A percentile compares a stretch with the other conserved stretches of the same genome.
Evolutionary conservation across 2,113 vertebrate genomes (phyloP).

Genomic region (Cebus imitator): DNA sequence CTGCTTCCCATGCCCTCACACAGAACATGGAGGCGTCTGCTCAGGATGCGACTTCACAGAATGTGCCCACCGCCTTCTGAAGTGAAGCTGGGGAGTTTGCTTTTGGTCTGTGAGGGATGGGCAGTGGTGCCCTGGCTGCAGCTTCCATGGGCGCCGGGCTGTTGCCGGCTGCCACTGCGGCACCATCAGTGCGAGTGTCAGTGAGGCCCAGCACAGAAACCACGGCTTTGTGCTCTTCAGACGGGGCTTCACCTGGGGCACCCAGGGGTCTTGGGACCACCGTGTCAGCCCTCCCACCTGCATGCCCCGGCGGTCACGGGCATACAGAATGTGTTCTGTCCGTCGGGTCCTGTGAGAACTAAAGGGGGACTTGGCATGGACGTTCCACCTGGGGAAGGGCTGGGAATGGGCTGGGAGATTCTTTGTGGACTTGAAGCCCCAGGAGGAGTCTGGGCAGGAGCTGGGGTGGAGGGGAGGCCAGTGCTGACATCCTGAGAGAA

Average conservation of each 20-base stretch:
- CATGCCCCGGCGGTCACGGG: too few species aligned
- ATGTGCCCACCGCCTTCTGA: too few species aligned
- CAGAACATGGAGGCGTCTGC: neutral
- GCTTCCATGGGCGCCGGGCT: neutral
- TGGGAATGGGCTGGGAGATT: neutral
- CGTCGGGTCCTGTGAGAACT: neutral
- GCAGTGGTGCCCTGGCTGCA: neutral
- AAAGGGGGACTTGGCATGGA: neutral
- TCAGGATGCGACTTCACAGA: neutral
- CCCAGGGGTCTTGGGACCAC: neutral
- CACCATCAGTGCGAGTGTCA: neutral
- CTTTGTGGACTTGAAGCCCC: neutral
- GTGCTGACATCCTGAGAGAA: neutral
- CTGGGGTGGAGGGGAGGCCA: neutral
- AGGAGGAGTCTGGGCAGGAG: neutral
- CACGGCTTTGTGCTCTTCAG: neutral
- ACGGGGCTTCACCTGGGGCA: neutral
- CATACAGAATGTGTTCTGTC: neutral
- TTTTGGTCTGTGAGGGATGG: neutral
- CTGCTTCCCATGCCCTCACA: neutral
- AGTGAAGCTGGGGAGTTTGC: neutral
- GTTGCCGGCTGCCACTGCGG: neutral
- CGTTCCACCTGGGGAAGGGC: too few species aligned
- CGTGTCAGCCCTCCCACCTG: neutral
- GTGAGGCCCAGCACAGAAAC: neutral